A percentile compares a stretch with the other conserved stretches of the same genome.
Evolutionary conservation across 2,113 vertebrate species (phyloP).

Genomic region (Entelurus aequoreus): DNA sequence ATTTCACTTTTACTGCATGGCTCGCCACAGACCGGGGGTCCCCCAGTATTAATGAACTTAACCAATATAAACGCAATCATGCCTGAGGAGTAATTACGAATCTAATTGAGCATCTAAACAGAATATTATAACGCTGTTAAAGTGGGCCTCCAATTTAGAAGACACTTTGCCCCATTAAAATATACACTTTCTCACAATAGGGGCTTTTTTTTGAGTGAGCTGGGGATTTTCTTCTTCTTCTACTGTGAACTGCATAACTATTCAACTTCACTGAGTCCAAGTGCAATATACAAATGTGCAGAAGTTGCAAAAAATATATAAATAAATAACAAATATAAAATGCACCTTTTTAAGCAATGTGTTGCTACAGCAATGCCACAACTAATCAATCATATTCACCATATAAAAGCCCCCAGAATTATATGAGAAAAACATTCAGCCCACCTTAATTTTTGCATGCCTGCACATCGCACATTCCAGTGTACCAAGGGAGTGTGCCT

Average conservation of each 20-base stretch:
- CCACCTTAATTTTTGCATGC: neutral
- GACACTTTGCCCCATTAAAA: conserved; percentile 55
- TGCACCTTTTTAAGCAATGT: neutral
- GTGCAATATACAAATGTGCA: neutral
- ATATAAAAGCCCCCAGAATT: neutral
- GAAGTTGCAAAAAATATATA: neutral
- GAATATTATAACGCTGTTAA: conserved; percentile 67
- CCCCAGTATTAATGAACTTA: conserved; percentile 68
- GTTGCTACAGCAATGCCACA: neutral
- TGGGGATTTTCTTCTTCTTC: conserved; percentile 1
- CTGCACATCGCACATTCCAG: neutral
- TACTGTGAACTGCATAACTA: conserved; percentile 5
- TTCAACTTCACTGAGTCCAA: conserved; percentile 11
- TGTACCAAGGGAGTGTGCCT: neutral
- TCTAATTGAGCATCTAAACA: conserved; percentile 71
- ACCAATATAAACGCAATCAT: conserved; percentile 69
- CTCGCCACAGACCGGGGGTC: conserved; percentile 54
- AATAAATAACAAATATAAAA: neutral
- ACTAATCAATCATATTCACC: conserved; percentile 1
- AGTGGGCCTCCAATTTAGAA: conserved; percentile 59
- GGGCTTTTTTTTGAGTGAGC: conserved; percentile 11
- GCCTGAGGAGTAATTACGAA: conserved; percentile 69
- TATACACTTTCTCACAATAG: conserved; percentile 42
- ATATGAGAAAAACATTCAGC: neutral
- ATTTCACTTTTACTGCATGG: conserved; percentile 67